A percentile compares a stretch with the other conserved stretches of the same genome.
Conservation (phyloP, 1,140 invertebrate genomes). For the Drosophila punjabiensis region DNA sequence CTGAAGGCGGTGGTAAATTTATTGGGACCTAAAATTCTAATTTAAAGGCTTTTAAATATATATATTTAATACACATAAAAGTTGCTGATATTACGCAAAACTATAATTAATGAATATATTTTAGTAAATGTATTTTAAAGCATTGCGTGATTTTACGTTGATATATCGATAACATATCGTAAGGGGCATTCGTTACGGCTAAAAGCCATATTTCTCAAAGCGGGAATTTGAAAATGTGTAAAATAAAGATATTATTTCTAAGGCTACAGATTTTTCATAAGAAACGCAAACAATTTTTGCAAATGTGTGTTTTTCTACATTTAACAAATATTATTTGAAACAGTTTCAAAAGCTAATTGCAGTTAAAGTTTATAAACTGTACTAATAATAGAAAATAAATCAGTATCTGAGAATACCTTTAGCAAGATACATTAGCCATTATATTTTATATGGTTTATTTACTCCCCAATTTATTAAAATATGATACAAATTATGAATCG, state of each 20-base stretch:
- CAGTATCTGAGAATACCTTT: not conserved
- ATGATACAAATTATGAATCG: not conserved
- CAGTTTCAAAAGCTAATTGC: not conserved
- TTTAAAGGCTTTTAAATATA: not conserved
- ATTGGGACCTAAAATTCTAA: not conserved
- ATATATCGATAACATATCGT: conserved; percentile 1
- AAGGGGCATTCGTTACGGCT: not conserved
- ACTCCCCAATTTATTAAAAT: not conserved
- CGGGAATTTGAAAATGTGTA: not conserved
- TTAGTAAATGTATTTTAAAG: not conserved
- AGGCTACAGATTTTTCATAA: not conserved
- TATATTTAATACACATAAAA: not conserved
- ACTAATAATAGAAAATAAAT: not conserved
- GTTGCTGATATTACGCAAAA: too few relatives aligned
- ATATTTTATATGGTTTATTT: not conserved
- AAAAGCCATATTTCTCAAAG: not conserved
- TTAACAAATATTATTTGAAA: not conserved
- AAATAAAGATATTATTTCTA: not conserved
- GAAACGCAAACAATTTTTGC: not conserved
- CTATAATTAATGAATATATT: not conserved
- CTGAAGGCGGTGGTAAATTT: not conserved
- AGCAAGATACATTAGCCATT: not conserved
- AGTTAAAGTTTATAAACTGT: not conserved
- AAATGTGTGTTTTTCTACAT: not conserved
- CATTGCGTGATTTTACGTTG: not conserved